Conservation (phyloP, 2,888 invertebrate genomes). For the Anagyrus pseudococci region DNA sequence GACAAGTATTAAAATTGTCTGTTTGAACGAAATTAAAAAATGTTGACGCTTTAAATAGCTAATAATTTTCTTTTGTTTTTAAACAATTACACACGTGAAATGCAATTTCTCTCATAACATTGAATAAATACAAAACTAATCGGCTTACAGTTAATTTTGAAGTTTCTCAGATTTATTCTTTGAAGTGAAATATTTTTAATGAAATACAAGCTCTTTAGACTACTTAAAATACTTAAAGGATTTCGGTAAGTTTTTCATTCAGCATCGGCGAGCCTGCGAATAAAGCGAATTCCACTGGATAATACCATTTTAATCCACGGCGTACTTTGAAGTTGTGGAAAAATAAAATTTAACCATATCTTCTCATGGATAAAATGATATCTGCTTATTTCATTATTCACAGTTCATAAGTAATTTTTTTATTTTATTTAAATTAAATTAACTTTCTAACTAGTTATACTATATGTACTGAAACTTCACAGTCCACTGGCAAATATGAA, state of each 20-base stretch:
- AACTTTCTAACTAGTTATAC: no score
- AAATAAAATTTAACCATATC: neutral
- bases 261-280: no score
- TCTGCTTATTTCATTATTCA: neutral
- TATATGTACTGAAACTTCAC: no score
- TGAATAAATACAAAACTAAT: neutral
- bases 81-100: no score
- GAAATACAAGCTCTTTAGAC: slow-evolving; percentile 15
- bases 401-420: no score
- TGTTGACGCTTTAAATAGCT: no score
- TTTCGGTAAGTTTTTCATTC: neutral
- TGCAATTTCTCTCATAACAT: no score
- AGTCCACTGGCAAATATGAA: no score
- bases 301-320: neutral
- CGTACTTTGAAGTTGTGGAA: neutral
- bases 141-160: neutral
- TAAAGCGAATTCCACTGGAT: neutral
- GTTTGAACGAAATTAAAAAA: no score
- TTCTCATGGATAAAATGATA: neutral
- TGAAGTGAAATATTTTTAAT: slow-evolving; percentile 7
- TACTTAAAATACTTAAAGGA: neutral
- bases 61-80: no score
- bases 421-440: no score
- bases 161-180: neutral
- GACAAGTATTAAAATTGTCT: no score